phyloP scores from a whole-genome alignment of 2,797 vertebrate genomes.

The Phataginus tricuspis region DNA sequence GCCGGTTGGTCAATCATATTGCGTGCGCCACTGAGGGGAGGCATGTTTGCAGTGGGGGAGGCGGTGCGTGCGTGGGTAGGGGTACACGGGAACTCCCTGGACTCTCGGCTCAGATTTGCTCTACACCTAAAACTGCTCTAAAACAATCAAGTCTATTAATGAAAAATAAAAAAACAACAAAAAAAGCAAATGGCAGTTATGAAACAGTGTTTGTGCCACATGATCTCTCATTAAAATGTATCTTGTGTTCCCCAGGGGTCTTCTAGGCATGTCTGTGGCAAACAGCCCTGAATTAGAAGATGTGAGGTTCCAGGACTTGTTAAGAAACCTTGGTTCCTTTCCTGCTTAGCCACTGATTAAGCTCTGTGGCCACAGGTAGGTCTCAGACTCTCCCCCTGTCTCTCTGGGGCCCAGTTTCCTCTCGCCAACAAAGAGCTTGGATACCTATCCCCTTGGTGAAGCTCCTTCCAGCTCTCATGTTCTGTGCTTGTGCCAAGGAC shows the following conservation, averaged over 20 bases:
- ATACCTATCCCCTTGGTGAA: neutral
- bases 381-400: neutral
- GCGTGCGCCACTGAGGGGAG: neutral
- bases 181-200: neutral
- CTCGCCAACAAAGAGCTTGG: neutral
- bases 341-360: neutral
- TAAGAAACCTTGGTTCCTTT: neutral
- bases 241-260: neutral
- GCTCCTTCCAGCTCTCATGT: neutral
- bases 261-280: neutral
- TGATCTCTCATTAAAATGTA: neutral
- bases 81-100: neutral
- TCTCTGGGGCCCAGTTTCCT: neutral
- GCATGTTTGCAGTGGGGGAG: neutral
- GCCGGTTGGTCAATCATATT: neutral
- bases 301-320: neutral
- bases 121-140: conserved; percentile 26
- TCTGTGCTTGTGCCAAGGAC: neutral
- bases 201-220: neutral
- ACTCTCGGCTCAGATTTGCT: neutral
- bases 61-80: neutral
- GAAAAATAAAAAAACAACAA: neutral
- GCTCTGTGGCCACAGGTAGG: neutral
- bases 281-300: neutral
- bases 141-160: conserved; percentile 7